Percentiles rank a stretch among this genome's conserved stretches.
Conservation (phyloP, 2,797 vertebrate genomes). For the Delichon dasypus region DNA sequence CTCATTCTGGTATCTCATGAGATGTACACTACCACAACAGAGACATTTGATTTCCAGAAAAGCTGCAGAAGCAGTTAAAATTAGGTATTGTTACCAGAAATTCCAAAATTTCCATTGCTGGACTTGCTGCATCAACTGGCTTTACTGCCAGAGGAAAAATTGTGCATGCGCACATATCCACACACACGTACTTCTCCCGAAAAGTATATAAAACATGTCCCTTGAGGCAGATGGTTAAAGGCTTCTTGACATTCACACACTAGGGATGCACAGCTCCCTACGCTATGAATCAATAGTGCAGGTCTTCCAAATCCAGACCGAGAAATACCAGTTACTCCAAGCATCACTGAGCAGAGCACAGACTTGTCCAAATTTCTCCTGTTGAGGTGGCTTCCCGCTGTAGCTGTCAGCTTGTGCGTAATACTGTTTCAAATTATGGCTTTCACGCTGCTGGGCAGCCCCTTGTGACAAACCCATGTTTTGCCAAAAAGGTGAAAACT, state of each 20-base stretch:
- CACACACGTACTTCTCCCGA: neutral
- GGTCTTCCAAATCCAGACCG: neutral
- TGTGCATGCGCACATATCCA: no score
- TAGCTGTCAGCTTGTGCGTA: neutral
- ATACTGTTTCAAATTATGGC: accelerated
- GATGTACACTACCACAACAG: neutral
- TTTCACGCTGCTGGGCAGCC: accelerated
- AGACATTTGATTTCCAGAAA: neutral
- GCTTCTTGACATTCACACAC: neutral
- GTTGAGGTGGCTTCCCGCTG: accelerated
- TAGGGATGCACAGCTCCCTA: neutral
- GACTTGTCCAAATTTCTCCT: neutral
- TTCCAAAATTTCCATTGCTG: neutral
- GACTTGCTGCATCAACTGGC: neutral
- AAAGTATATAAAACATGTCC: neutral
- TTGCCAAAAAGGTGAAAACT: neutral
- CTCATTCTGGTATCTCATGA: neutral
- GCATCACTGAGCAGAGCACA: neutral
- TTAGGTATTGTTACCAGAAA: neutral
- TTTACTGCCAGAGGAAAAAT: neutral
- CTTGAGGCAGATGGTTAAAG: neutral
- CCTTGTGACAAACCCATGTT: neutral
- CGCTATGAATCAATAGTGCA: neutral
- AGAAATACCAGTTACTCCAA: neutral
- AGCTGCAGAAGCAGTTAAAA: neutral